Evolutionary conservation across 2,888 invertebrate genomes (phyloP).

Genomic region (Acanthosoma haemorrhoidale): DNA sequence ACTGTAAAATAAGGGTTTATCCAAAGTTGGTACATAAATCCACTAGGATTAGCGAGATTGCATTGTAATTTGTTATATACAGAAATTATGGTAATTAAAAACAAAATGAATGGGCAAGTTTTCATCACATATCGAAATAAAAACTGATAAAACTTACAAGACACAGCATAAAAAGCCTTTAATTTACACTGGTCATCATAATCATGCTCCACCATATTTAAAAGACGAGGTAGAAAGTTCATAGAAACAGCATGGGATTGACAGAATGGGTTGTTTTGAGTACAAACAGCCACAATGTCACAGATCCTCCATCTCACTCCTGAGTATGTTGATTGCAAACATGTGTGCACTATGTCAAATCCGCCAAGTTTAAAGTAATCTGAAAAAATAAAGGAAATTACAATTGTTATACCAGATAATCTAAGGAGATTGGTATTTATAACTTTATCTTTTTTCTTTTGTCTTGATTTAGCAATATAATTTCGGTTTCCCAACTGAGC

Average conservation of each 20-base stretch:
- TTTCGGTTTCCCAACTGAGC: too few relatives aligned
- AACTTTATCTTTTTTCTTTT: too few relatives aligned
- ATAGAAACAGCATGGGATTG: conserved; percentile 65
- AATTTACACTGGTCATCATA: conserved; percentile 53
- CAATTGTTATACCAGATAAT: too few relatives aligned
- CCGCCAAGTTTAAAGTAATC: conserved; percentile 83
- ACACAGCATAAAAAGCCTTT: conserved; percentile 72
- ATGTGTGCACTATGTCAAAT: conserved; percentile 63
- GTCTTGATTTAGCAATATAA: too few relatives aligned
- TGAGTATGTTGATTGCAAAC: conserved; percentile 58
- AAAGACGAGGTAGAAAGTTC: conserved; percentile 58
- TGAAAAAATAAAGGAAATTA: conserved; percentile 45
- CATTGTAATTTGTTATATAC: too few relatives aligned
- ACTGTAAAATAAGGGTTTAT: too few relatives aligned
- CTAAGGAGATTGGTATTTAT: too few relatives aligned
- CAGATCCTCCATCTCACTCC: conserved; percentile 60
- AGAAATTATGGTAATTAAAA: too few relatives aligned
- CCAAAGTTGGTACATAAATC: too few relatives aligned
- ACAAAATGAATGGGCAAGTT: too few relatives aligned
- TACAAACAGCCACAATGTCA: conserved; percentile 67
- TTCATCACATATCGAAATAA: too few relatives aligned
- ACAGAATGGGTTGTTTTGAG: conserved; percentile 81
- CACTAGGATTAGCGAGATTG: too few relatives aligned
- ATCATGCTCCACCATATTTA: conserved; percentile 56
- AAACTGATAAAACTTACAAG: conserved; percentile 64